Conservation (phyloP, 64 coral and sea anemone species). For the Stichodactyla mertensii region DNA sequence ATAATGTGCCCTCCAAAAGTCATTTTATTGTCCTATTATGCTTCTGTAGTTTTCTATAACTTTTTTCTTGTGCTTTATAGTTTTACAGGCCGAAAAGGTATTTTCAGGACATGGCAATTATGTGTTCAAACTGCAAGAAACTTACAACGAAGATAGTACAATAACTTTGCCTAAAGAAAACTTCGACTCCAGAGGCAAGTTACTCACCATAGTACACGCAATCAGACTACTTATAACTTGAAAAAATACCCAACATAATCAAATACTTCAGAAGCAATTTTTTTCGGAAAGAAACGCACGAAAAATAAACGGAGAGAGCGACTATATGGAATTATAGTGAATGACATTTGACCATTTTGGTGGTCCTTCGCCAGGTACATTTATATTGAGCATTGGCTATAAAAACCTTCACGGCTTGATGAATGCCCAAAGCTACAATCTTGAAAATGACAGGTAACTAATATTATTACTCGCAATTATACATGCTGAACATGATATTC, state of each 20-base stretch:
- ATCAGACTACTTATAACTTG: no score
- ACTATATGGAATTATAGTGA: no score
- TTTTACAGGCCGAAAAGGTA: not conserved
- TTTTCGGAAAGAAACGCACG: no score
- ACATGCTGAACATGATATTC: not conserved
- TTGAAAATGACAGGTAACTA: not conserved
- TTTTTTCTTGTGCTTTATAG: not conserved
- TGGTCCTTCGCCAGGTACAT: not conserved
- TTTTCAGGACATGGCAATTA: not conserved
- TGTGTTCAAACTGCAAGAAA: not conserved
- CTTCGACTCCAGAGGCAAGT: not conserved
- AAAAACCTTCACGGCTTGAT: not conserved
- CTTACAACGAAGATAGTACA: not conserved
- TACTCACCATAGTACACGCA: no score
- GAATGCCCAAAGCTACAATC: not conserved
- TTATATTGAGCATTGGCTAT: not conserved
- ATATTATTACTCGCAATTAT: not conserved
- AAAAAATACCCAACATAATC: no score
- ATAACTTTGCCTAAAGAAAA: not conserved
- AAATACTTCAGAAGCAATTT: no score
- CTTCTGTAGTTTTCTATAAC: no score
- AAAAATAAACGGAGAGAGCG: no score
- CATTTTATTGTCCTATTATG: no score
- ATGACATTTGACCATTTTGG: no score
- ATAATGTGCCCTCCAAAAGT: no score